These are phyloP conservation scores for Trinectes maculatus DNA, from an alignment of 2,113 vertebrate species.

Conservation along the genomic window DNA sequence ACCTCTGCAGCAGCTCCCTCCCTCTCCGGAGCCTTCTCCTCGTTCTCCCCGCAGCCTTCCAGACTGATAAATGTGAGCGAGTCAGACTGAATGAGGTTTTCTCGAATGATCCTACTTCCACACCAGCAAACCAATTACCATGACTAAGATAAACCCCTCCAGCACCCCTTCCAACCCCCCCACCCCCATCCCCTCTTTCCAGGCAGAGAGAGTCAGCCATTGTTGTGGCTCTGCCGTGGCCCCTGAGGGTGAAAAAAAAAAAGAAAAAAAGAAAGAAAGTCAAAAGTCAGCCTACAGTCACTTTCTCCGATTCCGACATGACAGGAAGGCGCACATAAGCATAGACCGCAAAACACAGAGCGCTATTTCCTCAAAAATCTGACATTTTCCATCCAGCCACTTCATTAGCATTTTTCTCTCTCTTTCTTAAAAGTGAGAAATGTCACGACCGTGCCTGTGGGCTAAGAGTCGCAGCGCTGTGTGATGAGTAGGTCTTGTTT, in stretches of 20 bases:
- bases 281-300: slow-evolving; percentile 64
- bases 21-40: slow-evolving; percentile 43
- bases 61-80: slow-evolving; percentile 83
- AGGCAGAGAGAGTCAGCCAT: slow-evolving; percentile 62
- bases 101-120: slow-evolving; percentile 82
- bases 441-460: slow-evolving; percentile 74
- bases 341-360: slow-evolving; percentile 35
- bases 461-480: slow-evolving; percentile 69
- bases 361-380: slow-evolving; percentile 40
- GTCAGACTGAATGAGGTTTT: slow-evolving; percentile 82
- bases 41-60: slow-evolving; percentile 66
- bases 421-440: slow-evolving; percentile 80
- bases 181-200: slow-evolving; percentile 39
- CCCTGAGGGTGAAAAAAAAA: slow-evolving; percentile 18
- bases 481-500: slow-evolving; percentile 77
- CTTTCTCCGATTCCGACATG: slow-evolving; percentile 54
- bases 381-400: slow-evolving; percentile 76
- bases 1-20: slow-evolving; percentile 59
- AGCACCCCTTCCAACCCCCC: slow-evolving; percentile 37
- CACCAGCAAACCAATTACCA: slow-evolving; percentile 85
- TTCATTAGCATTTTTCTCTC: slow-evolving; percentile 81
- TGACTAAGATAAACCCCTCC: slow-evolving; percentile 84
- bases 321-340: slow-evolving; percentile 37
- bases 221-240: slow-evolving; percentile 52
- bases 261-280: slow-evolving; percentile 20